phyloP scores from a whole-genome alignment of 35 echinoderm and acorn worm species.

The Stichopus chloronotus region DNA sequence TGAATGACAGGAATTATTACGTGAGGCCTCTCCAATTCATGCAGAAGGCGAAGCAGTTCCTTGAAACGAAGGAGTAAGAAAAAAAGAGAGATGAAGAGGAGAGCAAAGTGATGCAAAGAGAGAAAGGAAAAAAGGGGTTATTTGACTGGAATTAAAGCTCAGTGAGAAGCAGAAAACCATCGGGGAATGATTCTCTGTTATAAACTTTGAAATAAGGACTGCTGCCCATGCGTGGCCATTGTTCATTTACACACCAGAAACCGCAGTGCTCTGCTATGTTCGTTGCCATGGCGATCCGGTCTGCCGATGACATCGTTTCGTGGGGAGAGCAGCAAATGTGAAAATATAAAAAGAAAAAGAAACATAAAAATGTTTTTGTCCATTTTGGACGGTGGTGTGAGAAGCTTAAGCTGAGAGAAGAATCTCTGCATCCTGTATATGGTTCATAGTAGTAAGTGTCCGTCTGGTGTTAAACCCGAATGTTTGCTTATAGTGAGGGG shows the following conservation, averaged over 20 bases:
- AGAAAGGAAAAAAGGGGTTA: too few species aligned
- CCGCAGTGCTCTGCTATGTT: not conserved
- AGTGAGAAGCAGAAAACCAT: not conserved
- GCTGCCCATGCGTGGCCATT: not conserved
- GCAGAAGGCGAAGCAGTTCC: not conserved
- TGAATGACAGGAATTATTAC: not conserved
- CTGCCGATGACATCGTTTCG: not conserved
- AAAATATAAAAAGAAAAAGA: too few species aligned
- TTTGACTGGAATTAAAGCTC: too few species aligned
- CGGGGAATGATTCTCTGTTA: not conserved
- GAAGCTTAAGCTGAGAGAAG: too few species aligned
- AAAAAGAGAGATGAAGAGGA: not conserved
- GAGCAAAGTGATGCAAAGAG: not conserved
- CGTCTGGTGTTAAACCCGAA: too few species aligned
- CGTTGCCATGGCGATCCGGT: not conserved
- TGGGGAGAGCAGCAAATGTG: not conserved
- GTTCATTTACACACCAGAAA: not conserved
- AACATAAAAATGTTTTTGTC: too few species aligned
- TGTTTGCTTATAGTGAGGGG: too few species aligned
- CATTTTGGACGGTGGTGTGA: too few species aligned
- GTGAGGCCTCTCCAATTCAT: too few species aligned
- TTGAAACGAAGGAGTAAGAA: not conserved
- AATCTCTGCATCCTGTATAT: too few species aligned
- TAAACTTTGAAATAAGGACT: not conserved
- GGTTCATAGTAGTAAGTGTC: too few species aligned